These are phyloP conservation scores for Phenganax marumi DNA, from an alignment of 92 coral and sea anemone genomes.

Conservation along the genomic window DNA sequence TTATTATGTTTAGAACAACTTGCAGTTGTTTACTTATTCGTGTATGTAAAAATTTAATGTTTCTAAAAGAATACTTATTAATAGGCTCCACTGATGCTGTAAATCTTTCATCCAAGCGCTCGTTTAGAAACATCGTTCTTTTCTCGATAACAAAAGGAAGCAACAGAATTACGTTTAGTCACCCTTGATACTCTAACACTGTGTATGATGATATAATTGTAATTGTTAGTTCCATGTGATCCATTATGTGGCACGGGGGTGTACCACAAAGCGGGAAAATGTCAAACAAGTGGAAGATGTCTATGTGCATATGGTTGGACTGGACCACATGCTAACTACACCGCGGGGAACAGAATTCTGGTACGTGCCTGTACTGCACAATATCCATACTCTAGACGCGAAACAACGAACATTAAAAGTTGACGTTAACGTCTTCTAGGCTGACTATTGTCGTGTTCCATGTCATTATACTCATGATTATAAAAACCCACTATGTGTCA, in stretches of 20 bases:
- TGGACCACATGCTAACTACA: slow-evolving; percentile 25
- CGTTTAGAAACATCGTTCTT: no score
- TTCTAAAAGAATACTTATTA: no score
- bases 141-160: not conserved
- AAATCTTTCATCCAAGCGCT: no score
- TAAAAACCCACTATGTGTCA: slow-evolving; percentile 32
- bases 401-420: not conserved
- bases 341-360: slow-evolving; percentile 27
- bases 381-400: not conserved
- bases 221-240: slow-evolving; percentile 57
- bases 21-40: no score
- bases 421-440: not conserved
- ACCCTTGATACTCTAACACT: not conserved
- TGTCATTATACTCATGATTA: slow-evolving; percentile 40
- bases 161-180: not conserved
- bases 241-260: slow-evolving; percentile 73
- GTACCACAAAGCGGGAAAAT: not conserved
- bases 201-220: not conserved
- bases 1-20: no score
- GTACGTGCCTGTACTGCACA: not conserved
- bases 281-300: slow-evolving; percentile 19
- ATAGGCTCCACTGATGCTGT: no score
- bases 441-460: slow-evolving; percentile 41
- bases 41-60: no score
- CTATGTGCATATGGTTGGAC: slow-evolving; percentile 29